A percentile compares a stretch with the other conserved stretches of the same genome.
These are phyloP conservation scores for Merluccius polli DNA, from an alignment of 2,797 vertebrate genomes.

Conservation along the genomic window DNA sequence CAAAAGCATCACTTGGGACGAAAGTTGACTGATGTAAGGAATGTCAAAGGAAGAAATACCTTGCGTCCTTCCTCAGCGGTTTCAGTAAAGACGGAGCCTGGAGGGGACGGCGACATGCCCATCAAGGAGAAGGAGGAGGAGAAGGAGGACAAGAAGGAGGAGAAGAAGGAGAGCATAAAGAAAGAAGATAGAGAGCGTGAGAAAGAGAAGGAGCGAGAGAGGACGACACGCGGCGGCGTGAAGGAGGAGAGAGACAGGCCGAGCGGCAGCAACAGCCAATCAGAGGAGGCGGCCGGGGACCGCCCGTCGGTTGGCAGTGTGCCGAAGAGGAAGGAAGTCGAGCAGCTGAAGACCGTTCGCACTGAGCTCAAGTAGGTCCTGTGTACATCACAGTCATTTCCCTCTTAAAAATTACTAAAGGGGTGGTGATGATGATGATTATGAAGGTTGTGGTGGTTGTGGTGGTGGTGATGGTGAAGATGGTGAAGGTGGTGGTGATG, in stretches of 20 bases:
- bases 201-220: slow-evolving; percentile 68
- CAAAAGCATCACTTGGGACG: too few species aligned
- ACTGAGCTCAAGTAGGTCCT: slow-evolving; percentile 88
- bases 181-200: slow-evolving; percentile 73
- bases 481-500: slow-evolving; percentile 7
- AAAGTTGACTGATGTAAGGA: too few species aligned
- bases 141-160: slow-evolving; percentile 81
- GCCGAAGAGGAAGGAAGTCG: slow-evolving; percentile 91
- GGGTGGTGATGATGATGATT: neutral
- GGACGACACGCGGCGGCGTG: slow-evolving; percentile 50
- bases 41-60: neutral
- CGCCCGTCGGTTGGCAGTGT: slow-evolving; percentile 73
- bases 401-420: neutral
- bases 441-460: slow-evolving; percentile 10
- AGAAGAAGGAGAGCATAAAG: slow-evolving; percentile 72
- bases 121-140: slow-evolving; percentile 88
- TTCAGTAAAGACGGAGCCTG: slow-evolving; percentile 68
- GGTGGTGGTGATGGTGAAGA: neutral
- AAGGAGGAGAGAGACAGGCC: slow-evolving; percentile 76
- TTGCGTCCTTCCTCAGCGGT: slow-evolving; percentile 41
- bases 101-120: slow-evolving; percentile 73
- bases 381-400: neutral
- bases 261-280: slow-evolving; percentile 64
- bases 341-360: slow-evolving; percentile 88
- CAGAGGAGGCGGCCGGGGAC: slow-evolving; percentile 65